Conservation (phyloP, 2,797 vertebrate genomes). For the Cryptoblepharus egeriae region DNA sequence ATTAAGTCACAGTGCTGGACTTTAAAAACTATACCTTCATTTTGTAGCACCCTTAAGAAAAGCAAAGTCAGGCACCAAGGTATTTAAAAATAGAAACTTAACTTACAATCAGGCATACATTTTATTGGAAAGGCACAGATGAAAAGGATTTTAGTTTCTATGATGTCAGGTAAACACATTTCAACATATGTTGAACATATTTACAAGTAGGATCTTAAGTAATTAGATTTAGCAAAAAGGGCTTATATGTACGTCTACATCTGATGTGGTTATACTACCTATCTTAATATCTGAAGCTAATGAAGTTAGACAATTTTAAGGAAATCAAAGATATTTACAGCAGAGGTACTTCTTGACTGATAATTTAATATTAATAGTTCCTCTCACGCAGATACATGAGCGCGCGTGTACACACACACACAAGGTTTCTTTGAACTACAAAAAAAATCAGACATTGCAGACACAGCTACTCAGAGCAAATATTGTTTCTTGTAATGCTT, state of each 20-base stretch:
- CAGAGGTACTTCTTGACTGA: constrained; percentile 33
- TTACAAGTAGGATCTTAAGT: constrained; percentile 65
- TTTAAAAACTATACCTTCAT: constrained; percentile 75
- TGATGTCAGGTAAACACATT: constrained; percentile 68
- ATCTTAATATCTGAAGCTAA: constrained; percentile 58
- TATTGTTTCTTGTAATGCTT: constrained; percentile 48
- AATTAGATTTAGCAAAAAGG: constrained; percentile 72
- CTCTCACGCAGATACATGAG: neutral
- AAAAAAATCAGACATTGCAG: constrained; percentile 48
- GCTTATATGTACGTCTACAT: constrained; percentile 43
- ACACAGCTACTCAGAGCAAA: constrained; percentile 53
- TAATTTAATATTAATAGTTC: constrained; percentile 34
- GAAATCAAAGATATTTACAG: constrained; percentile 57
- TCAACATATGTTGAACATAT: constrained; percentile 68
- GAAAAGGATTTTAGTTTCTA: constrained; percentile 73
- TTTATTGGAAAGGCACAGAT: constrained; percentile 81
- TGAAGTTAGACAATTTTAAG: constrained; percentile 65
- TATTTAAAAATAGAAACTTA: constrained; percentile 64
- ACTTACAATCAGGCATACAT: constrained; percentile 71
- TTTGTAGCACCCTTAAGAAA: constrained; percentile 76
- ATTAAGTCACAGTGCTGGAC: constrained; percentile 75
- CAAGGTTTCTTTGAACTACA: constrained; percentile 54
- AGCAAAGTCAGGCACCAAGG: constrained; percentile 78
- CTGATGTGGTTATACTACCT: constrained; percentile 58
- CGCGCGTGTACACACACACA: constrained; percentile 53